These are phyloP conservation scores for Megaustenia siamemsis DNA, from an alignment of 2,888 invertebrate species.

Conservation along the genomic window DNA sequence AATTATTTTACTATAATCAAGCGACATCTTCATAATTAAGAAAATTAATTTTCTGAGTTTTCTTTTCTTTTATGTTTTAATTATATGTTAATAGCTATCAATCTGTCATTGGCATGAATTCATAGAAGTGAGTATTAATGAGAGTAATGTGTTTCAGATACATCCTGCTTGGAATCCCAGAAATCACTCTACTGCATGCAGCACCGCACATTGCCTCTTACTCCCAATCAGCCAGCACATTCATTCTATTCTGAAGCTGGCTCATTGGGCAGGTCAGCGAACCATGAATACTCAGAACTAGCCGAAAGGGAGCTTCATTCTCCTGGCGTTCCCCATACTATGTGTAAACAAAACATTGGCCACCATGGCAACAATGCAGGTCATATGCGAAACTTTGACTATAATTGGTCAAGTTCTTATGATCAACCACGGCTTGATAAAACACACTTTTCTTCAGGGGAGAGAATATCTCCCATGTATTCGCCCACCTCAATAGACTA, in stretches of 20 bases:
- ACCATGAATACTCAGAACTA: conserved; percentile 52
- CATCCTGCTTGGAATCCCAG: conserved; percentile 35
- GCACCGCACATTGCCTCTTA: conserved; percentile 46
- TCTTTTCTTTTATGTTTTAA: too few relatives aligned
- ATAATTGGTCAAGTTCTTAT: conserved; percentile 39
- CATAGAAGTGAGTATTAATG: too few relatives aligned
- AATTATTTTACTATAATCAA: too few relatives aligned
- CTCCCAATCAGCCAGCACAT: conserved; percentile 25
- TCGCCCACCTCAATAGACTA: conserved; percentile 26
- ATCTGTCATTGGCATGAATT: too few relatives aligned
- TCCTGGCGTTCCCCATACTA: conserved; percentile 19
- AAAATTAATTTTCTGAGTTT: too few relatives aligned
- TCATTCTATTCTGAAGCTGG: conserved; percentile 43
- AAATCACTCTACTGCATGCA: conserved; percentile 41
- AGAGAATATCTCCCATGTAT: conserved; percentile 35
- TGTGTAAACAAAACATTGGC: conserved; percentile 35
- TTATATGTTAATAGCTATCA: too few relatives aligned
- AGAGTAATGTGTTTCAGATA: conserved; percentile 28
- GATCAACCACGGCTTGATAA: conserved; percentile 39
- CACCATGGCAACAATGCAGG: conserved; percentile 13
- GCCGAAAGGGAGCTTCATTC: conserved; percentile 25
- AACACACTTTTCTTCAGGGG: conserved; percentile 36
- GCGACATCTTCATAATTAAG: too few relatives aligned
- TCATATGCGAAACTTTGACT: conserved; percentile 43
- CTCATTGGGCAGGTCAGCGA: conserved; percentile 30